These are phyloP conservation scores for Podarcis cretensis DNA, from an alignment of 2,113 vertebrate species.

Conservation along the genomic window DNA sequence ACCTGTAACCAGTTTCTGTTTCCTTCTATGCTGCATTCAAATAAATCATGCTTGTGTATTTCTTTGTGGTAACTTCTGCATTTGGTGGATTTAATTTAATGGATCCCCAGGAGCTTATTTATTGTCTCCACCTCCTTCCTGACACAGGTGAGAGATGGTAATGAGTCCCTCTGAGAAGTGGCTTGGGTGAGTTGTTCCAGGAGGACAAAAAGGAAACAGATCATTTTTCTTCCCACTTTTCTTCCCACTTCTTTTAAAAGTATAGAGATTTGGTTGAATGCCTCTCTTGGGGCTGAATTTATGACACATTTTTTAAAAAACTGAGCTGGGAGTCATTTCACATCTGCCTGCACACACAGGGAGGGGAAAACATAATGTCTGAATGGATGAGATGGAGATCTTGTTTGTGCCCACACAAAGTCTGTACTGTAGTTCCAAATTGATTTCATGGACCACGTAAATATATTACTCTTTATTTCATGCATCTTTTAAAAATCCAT, in stretches of 20 bases:
- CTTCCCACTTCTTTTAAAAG: not conserved
- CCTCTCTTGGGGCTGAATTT: not conserved
- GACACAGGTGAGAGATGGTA: conserved; percentile 26
- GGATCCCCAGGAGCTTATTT: not conserved
- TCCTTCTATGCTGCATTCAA: not conserved
- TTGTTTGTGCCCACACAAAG: not conserved
- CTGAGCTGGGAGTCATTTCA: not conserved
- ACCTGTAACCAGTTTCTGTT: not conserved
- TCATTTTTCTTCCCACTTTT: too few species aligned
- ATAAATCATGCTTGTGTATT: not conserved
- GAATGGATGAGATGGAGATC: not conserved
- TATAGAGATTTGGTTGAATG: not conserved
- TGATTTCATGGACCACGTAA: not conserved
- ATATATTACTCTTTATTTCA: not conserved
- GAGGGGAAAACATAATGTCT: not conserved
- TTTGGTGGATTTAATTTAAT: conserved; percentile 2
- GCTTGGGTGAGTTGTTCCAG: not conserved
- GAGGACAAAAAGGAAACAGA: not conserved
- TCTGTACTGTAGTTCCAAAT: not conserved
- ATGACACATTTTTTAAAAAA: accelerated
- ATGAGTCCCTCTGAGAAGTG: conserved; percentile 50
- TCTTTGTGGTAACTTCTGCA: not conserved
- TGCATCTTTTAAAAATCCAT: not conserved
- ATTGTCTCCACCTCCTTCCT: conserved; percentile 13
- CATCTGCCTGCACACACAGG: not conserved